Conservation (phyloP, 2,113 vertebrate species). For the Daubentonia madagascariensis region DNA sequence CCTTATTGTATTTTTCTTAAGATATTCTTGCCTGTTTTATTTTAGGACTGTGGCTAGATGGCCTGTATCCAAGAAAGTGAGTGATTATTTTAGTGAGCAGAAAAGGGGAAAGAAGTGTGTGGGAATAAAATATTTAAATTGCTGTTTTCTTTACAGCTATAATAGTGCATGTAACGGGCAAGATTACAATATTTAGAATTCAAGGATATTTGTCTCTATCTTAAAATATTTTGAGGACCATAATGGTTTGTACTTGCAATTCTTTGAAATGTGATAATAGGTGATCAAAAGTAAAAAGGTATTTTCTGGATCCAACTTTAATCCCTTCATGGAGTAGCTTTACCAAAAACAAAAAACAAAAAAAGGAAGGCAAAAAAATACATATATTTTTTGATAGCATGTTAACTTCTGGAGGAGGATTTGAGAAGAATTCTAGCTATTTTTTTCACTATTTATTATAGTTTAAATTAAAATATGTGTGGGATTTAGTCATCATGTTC, state of each 20-base stretch:
- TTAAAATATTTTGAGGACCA: neutral
- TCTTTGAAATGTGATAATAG: constrained; percentile 26
- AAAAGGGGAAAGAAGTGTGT: constrained; percentile 18
- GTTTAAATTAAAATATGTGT: constrained; percentile 46
- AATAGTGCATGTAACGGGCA: neutral
- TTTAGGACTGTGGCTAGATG: neutral
- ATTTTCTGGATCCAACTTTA: neutral
- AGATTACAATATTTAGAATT: constrained; percentile 16
- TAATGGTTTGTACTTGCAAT: neutral
- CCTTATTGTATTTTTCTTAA: neutral
- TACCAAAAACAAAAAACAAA: neutral
- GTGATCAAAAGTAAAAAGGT: neutral
- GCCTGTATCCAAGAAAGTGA: constrained; percentile 50
- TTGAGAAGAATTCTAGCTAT: constrained; percentile 33
- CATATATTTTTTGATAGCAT: neutral
- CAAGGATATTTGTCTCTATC: neutral
- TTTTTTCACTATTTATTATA: constrained; percentile 36
- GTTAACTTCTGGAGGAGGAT: constrained; percentile 26
- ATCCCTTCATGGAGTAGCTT: neutral
- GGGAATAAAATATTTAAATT: constrained; percentile 59
- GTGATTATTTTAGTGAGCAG: constrained; percentile 27
- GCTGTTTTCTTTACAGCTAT: constrained; percentile 43
- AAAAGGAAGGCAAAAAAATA: neutral
- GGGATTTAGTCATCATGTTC: constrained; percentile 29
- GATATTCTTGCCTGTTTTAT: constrained; percentile 35